phyloP scores from a whole-genome alignment of 2,888 invertebrate species.

The Strigamia crassipes region DNA sequence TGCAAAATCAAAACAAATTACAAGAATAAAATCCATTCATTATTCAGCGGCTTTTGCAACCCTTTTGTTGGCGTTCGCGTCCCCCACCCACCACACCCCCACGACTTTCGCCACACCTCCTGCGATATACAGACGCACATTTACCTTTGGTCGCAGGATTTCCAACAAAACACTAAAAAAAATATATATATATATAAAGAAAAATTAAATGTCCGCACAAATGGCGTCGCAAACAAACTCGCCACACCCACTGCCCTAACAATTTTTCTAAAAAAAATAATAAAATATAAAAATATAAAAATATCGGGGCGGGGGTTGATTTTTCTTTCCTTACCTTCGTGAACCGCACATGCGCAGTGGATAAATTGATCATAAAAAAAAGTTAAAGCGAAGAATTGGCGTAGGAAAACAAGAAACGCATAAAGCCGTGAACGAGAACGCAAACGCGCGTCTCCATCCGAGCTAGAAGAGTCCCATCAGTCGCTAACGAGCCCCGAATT shows the following conservation, averaged over 20 bases:
- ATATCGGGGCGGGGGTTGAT: background rate
- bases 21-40: no score
- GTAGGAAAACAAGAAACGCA: background rate
- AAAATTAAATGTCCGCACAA: no score
- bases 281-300: background rate
- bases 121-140: background rate
- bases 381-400: background rate
- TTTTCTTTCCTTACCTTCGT: background rate
- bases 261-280: background rate
- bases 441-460: background rate
- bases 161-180: no score
- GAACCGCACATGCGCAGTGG: background rate
- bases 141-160: no score
- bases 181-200: no score
- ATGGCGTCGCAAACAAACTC: no score
- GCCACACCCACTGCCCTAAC: no score
- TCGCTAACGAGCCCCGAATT: background rate
- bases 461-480: background rate
- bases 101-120: conserved; percentile 48
- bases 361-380: background rate
- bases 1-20: no score
- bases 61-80: no score
- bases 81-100: conserved; percentile 45
- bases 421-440: background rate
- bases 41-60: no score